phyloP scores from a whole-genome alignment of 2,888 invertebrate genomes.

The Gerris lacustris region DNA sequence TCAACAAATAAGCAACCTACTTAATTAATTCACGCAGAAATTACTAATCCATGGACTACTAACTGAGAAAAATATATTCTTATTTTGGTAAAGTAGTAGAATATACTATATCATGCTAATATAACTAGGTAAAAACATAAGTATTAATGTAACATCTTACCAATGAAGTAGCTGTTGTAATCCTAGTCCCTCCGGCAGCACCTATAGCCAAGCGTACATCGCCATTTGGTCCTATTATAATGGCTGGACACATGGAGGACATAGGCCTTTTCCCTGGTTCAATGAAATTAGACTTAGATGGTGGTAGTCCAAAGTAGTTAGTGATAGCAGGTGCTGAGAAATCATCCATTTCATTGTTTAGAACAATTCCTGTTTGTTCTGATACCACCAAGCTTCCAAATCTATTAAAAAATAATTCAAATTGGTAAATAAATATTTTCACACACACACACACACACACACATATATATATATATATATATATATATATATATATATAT shows the following conservation, averaged over 20 bases:
- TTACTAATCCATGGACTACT: too few relatives aligned
- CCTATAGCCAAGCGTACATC: slow-evolving; percentile 40
- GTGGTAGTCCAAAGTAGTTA: slow-evolving; percentile 58
- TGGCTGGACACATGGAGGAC: slow-evolving; percentile 76
- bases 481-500: too few relatives aligned
- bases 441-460: too few relatives aligned
- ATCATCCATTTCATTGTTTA: slow-evolving; percentile 93
- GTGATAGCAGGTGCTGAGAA: slow-evolving; percentile 67
- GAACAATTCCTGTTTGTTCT: slow-evolving; percentile 68
- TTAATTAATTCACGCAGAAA: too few relatives aligned
- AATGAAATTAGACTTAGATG: slow-evolving; percentile 70
- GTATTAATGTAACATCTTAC: slow-evolving; percentile 30
- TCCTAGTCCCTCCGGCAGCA: slow-evolving; percentile 44
- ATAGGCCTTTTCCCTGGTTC: slow-evolving; percentile 67
- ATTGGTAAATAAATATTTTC: background rate
- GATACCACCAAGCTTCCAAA: slow-evolving; percentile 67
- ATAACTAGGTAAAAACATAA: too few relatives aligned
- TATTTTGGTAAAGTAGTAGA: too few relatives aligned
- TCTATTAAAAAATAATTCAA: slow-evolving; percentile 29
- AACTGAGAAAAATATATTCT: too few relatives aligned
- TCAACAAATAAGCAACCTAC: too few relatives aligned
- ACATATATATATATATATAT: too few relatives aligned
- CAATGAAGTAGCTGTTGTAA: slow-evolving; percentile 40
- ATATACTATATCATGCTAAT: too few relatives aligned
- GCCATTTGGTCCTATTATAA: slow-evolving; percentile 51